These are phyloP conservation scores for Microcebus ravelobensis DNA, from an alignment of 2,113 vertebrate genomes.

Conservation along the genomic window DNA sequence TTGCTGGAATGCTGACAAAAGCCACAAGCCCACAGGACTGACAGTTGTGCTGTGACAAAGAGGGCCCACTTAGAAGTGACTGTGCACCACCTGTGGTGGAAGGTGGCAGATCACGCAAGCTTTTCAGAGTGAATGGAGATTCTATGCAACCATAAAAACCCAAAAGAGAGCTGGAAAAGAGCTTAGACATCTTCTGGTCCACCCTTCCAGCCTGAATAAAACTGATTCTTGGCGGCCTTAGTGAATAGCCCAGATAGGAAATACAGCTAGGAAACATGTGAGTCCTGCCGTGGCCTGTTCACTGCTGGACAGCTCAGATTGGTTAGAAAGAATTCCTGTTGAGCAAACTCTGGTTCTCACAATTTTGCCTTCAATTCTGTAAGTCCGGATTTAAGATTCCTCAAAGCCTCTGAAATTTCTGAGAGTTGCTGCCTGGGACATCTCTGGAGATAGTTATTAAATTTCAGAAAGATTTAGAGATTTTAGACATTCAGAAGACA, in stretches of 20 bases:
- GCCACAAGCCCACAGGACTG: neutral
- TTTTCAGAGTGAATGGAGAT: neutral
- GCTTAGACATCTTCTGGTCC: neutral
- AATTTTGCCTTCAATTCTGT: neutral
- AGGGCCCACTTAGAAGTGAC: neutral
- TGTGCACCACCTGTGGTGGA: accelerated
- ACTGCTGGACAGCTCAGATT: neutral
- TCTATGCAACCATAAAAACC: neutral
- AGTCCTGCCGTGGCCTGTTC: accelerated
- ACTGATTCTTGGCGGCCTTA: neutral
- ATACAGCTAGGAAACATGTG: accelerated
- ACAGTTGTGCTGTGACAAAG: neutral
- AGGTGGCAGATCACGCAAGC: neutral
- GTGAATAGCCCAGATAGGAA: neutral
- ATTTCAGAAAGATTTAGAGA: slow-evolving; percentile 1
- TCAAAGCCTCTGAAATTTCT: neutral
- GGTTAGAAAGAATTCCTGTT: neutral
- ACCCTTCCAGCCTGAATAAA: neutral
- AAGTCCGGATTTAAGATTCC: neutral
- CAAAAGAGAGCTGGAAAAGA: neutral
- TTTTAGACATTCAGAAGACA: neutral
- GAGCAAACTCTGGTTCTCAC: neutral
- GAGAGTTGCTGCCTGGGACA: neutral
- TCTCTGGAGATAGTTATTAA: neutral
- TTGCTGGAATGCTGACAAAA: neutral